phyloP scores from a whole-genome alignment of 2,113 vertebrate genomes.

The Dicerorhinus sumatrensis region DNA sequence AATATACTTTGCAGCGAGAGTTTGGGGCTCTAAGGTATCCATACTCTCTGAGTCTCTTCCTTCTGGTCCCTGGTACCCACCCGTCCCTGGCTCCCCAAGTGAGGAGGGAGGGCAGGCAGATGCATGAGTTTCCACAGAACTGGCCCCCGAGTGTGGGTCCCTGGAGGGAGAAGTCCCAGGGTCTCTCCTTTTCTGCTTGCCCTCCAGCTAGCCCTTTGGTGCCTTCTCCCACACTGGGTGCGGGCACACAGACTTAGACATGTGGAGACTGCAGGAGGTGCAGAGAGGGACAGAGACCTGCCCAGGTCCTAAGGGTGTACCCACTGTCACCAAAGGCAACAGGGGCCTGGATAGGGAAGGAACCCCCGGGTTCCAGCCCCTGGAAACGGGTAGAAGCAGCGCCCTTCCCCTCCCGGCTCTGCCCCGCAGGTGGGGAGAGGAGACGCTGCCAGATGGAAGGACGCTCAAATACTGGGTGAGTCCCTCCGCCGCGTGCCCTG shows the following conservation, averaged over 20 bases:
- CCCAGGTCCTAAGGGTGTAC: neutral
- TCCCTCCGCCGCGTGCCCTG: fast-evolving
- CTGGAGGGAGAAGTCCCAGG: neutral
- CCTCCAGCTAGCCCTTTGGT: neutral
- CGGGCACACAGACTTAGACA: neutral
- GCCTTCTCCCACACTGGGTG: too few relatives aligned
- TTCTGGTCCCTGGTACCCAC: neutral
- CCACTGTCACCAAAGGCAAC: neutral
- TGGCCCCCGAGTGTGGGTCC: too few relatives aligned
- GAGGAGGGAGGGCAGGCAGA: neutral
- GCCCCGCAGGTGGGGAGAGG: constrained; percentile 94
- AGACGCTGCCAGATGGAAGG: constrained; percentile 88
- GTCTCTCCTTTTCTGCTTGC: neutral
- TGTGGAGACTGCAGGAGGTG: neutral
- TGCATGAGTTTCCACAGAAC: neutral
- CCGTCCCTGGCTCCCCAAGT: neutral
- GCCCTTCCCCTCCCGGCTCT: fast-evolving
- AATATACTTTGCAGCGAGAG: neutral
- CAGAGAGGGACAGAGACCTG: neutral
- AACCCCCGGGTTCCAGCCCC: fast-evolving
- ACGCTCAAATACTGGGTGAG: constrained; percentile 96
- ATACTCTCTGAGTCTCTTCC: neutral
- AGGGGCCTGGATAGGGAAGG: neutral
- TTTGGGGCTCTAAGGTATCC: neutral
- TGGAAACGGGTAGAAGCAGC: neutral